A percentile compares a stretch with the other conserved stretches of the same genome.
Conservation (phyloP, 2,888 invertebrate species). For the Eupithecia pulchellata region DNA sequence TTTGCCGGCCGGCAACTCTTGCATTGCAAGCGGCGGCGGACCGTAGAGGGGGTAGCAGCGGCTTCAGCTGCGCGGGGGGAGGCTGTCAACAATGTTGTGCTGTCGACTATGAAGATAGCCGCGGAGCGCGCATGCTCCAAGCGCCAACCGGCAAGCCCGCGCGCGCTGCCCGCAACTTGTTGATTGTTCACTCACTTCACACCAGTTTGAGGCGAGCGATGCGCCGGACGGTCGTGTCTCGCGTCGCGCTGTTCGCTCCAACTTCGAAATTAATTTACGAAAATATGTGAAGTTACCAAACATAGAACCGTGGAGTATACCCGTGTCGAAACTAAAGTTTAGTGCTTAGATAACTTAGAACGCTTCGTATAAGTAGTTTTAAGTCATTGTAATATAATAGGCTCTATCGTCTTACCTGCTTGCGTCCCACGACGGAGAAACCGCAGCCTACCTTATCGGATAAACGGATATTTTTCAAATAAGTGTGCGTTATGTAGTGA, state of each 20-base stretch:
- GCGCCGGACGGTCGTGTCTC: conserved; percentile 75
- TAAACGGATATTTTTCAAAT: conserved; percentile 85
- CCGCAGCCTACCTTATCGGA: conserved; percentile 81
- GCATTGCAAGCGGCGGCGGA: conserved; percentile 16
- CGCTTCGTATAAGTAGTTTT: conserved; percentile 72
- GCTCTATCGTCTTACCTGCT: conserved; percentile 83
- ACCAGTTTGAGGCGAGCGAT: conserved; percentile 78
- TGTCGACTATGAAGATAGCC: conserved; percentile 71
- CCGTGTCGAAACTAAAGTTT: conserved; percentile 60
- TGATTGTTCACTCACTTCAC: conserved; percentile 83
- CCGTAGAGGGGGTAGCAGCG: conserved; percentile 43
- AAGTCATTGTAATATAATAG: conserved; percentile 81
- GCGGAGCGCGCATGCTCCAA: conserved; percentile 77
- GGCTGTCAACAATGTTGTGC: conserved; percentile 66
- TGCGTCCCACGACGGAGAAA: conserved; percentile 79
- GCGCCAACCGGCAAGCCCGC: conserved; percentile 50
- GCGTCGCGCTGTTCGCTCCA: conserved; percentile 68
- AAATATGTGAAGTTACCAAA: conserved; percentile 82
- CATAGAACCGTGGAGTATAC: conserved; percentile 67
- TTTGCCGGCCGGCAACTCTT: conserved; percentile 56
- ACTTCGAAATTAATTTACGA: conserved; percentile 82
- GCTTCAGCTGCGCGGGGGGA: conserved; percentile 43
- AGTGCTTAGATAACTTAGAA: conserved; percentile 68
- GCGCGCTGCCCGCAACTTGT: conserved; percentile 77
- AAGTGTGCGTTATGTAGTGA: conserved; percentile 81